Conservation (phyloP, 1,140 invertebrate genomes). For the Aphis gossypii region DNA sequence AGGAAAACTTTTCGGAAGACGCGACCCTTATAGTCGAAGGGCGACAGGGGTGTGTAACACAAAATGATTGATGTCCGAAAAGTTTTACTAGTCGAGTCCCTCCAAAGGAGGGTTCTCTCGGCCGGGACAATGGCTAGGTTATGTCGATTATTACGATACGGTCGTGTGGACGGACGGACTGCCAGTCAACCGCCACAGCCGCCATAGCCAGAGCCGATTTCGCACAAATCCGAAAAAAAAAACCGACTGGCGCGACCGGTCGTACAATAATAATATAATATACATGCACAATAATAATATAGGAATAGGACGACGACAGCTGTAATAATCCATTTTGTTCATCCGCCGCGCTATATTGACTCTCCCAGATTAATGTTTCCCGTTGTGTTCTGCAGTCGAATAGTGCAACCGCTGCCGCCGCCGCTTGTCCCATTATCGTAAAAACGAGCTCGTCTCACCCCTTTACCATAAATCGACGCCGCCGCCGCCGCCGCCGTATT, state of each 20-base stretch:
- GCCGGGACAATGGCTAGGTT: neutral
- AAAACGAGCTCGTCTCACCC: constrained; percentile 17
- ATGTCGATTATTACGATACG: neutral
- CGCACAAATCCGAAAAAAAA: neutral
- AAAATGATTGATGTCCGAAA: constrained; percentile 14
- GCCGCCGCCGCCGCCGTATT: neutral
- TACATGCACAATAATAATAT: neutral
- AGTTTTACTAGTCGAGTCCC: neutral
- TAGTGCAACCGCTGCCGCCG: neutral
- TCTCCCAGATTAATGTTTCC: constrained; percentile 31
- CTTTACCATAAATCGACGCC: neutral
- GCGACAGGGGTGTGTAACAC: neutral
- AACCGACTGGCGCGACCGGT: neutral
- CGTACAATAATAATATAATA: neutral
- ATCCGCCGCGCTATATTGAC: neutral
- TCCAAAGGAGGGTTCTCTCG: neutral
- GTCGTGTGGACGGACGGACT: neutral
- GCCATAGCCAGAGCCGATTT: neutral
- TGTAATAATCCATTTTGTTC: constrained; percentile 23
- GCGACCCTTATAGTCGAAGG: neutral
- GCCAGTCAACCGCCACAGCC: no score
- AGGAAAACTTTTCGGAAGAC: constrained; percentile 17
- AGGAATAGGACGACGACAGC: neutral
- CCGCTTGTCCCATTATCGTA: constrained; percentile 15
- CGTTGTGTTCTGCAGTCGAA: neutral